Evolutionary conservation across 1,140 invertebrate genomes (phyloP).

Genomic region (Theocolax elegans): DNA sequence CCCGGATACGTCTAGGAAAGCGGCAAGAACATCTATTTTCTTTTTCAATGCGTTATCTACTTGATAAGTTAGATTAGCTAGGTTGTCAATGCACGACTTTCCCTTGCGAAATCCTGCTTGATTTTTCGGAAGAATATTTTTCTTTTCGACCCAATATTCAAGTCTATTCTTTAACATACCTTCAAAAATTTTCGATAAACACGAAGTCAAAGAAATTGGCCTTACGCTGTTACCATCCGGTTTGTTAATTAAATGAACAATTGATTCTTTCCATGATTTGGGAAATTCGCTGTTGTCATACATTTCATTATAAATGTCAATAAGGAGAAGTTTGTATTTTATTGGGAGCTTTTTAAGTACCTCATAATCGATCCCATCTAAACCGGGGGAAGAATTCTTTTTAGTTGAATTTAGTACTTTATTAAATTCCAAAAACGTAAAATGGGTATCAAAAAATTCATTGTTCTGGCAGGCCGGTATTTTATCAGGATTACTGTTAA

Average conservation of each 20-base stretch:
- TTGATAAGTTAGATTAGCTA: too few species aligned
- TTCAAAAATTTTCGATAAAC: too few species aligned
- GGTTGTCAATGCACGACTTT: too few species aligned
- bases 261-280: too few species aligned
- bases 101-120: too few species aligned
- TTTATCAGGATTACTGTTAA: background rate
- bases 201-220: background rate
- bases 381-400: background rate
- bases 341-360: too few species aligned
- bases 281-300: background rate
- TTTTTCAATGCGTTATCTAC: too few species aligned
- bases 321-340: background rate
- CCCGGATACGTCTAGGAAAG: background rate
- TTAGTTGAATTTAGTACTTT: background rate
- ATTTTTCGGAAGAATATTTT: too few species aligned
- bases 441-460: background rate
- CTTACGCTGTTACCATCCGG: too few species aligned
- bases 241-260: too few species aligned
- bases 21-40: background rate
- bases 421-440: conserved; percentile 4
- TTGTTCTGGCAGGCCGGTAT: background rate
- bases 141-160: too few species aligned
- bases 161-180: too few species aligned
- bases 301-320: background rate
- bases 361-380: background rate